Conservation (phyloP, 2,797 vertebrate species). For the Enteromius unitaeniatus region DNA sequence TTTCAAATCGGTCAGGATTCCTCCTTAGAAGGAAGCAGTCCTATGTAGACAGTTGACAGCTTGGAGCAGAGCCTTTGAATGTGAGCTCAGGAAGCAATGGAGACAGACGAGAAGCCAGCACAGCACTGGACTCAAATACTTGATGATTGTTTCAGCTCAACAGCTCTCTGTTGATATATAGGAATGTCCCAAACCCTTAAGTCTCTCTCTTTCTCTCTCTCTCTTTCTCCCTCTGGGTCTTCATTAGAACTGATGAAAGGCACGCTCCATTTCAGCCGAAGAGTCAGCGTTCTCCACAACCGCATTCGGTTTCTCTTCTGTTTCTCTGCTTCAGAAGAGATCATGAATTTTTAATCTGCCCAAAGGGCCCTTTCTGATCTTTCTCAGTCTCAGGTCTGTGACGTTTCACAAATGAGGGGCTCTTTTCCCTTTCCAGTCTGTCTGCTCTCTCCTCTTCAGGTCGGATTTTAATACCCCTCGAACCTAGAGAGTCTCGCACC, state of each 20-base stretch:
- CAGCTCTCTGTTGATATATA: slow-evolving; percentile 7
- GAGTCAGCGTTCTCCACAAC: slow-evolving; percentile 43
- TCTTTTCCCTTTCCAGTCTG: slow-evolving; percentile 14
- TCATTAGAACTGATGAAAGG: slow-evolving; percentile 60
- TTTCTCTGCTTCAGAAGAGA: slow-evolving; percentile 47
- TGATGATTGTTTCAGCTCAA: slow-evolving; percentile 37
- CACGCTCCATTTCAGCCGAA: slow-evolving; percentile 49
- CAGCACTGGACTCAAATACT: slow-evolving; percentile 10
- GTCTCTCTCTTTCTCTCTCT: not conserved
- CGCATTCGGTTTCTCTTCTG: slow-evolving; percentile 27
- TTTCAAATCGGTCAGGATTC: not conserved
- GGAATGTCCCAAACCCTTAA: slow-evolving; percentile 25
- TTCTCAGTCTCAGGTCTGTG: slow-evolving; percentile 26
- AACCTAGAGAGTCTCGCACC: not conserved
- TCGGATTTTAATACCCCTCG: slow-evolving; percentile 35
- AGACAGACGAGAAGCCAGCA: slow-evolving; percentile 19
- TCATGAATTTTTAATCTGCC: slow-evolving; percentile 59
- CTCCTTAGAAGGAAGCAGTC: not conserved
- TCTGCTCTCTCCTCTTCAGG: not conserved
- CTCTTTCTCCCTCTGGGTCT: slow-evolving; percentile 48
- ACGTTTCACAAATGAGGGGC: slow-evolving; percentile 47
- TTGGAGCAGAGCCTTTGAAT: slow-evolving; percentile 27
- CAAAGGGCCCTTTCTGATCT: slow-evolving; percentile 46
- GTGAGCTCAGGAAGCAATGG: slow-evolving; percentile 4
- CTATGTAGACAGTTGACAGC: not conserved